Conservation (phyloP, 2,888 invertebrate genomes). For the Drosophila testacea region DNA sequence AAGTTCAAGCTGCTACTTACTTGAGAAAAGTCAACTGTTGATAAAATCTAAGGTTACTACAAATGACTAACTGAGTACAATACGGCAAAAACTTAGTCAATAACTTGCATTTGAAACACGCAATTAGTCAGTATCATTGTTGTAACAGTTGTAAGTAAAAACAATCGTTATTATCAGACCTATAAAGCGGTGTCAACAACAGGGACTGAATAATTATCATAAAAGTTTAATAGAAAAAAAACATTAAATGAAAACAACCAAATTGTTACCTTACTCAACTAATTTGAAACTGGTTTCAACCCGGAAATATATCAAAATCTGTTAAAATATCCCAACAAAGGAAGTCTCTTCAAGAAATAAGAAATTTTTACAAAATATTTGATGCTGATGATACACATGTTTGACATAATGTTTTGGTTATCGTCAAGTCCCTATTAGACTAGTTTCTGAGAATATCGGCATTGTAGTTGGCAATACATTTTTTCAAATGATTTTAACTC, state of each 20-base stretch:
- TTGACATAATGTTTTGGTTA: too few species aligned
- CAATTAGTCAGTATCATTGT: conserved; percentile 21
- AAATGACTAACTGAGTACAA: background rate
- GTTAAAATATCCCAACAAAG: background rate
- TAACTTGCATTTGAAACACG: conserved; percentile 15
- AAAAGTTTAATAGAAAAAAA: conserved; percentile 8
- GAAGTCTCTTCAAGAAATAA: background rate
- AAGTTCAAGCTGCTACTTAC: background rate
- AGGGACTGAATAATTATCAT: conserved; percentile 5
- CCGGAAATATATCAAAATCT: background rate
- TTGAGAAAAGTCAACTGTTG: too few species aligned
- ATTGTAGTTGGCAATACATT: too few species aligned
- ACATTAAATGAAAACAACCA: background rate
- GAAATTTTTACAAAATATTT: too few species aligned
- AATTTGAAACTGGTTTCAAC: background rate
- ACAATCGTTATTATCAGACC: conserved; percentile 14
- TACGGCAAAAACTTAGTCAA: background rate
- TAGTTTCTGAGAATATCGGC: too few species aligned
- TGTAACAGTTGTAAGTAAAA: conserved; percentile 23
- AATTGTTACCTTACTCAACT: background rate
- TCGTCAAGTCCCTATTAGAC: too few species aligned
- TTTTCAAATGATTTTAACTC: too few species aligned
- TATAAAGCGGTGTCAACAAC: conserved; percentile 11
- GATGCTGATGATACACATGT: too few species aligned
- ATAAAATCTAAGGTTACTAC: background rate